Conservation (phyloP, 2,797 vertebrate genomes). For the Megalops cyprinoides region DNA sequence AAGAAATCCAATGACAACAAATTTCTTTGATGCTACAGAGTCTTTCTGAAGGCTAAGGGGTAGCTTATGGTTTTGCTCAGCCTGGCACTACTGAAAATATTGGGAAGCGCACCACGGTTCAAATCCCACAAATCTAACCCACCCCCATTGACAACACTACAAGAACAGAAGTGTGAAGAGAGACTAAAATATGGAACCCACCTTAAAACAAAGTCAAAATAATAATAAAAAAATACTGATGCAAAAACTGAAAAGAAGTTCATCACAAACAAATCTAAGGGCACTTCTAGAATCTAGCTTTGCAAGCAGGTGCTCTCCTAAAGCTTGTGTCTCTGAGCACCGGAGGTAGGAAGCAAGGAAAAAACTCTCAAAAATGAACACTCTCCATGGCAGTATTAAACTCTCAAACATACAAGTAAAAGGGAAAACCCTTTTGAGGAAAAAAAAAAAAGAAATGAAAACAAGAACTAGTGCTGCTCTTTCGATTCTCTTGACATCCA, state of each 20-base stretch:
- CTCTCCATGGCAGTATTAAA: conserved; percentile 12
- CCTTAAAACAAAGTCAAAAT: conserved; percentile 30
- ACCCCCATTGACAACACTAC: conserved; percentile 2
- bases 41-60: background rate
- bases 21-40: background rate
- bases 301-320: conserved; percentile 20
- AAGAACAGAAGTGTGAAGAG: conserved; percentile 22
- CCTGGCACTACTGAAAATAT: background rate
- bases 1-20: background rate
- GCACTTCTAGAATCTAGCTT: conserved; percentile 38
- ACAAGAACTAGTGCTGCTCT: conserved; percentile 17
- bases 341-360: conserved; percentile 32
- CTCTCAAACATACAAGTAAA: conserved; percentile 8
- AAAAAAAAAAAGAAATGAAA: background rate
- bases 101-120: background rate
- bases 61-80: background rate
- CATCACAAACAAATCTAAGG: conserved; percentile 31
- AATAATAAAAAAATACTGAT: conserved; percentile 27
- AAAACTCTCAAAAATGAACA: background rate
- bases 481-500: conserved; percentile 3
- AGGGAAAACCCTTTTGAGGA: conserved; percentile 3
- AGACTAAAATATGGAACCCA: conserved; percentile 22
- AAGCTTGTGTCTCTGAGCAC: conserved; percentile 27
- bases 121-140: background rate
- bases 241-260: conserved; percentile 17